Percentiles rank a stretch among this genome's conserved stretches.
Conservation (phyloP, 1,140 invertebrate genomes). For the Daktulosphaira vitifoliae region DNA sequence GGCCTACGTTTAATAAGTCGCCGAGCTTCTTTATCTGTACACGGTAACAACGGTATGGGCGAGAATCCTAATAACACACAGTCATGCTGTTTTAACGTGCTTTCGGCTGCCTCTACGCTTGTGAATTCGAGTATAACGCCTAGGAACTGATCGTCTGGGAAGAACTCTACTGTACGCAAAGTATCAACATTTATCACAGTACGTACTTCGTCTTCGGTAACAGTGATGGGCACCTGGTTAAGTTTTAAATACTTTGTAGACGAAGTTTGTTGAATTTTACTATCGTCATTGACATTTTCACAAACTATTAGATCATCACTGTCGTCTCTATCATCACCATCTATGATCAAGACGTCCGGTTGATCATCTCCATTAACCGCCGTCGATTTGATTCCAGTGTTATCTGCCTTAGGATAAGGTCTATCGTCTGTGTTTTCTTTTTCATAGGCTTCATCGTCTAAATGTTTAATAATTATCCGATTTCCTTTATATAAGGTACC, state of each 20-base stretch:
- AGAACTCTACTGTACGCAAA: background rate
- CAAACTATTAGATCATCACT: background rate
- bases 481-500: background rate
- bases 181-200: background rate
- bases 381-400: background rate
- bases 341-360: background rate
- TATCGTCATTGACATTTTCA: background rate
- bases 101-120: background rate
- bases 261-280: background rate
- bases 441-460: conserved; percentile 17
- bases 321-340: background rate
- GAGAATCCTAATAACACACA: conserved; percentile 12
- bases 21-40: background rate
- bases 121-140: background rate
- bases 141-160: conserved; percentile 6
- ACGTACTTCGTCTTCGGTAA: background rate
- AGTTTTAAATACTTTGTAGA: conserved; percentile 2
- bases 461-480: background rate
- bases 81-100: background rate
- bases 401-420: background rate
- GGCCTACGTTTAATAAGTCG: background rate
- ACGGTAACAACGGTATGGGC: background rate
- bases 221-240: conserved; percentile 14
- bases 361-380: background rate
- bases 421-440: conserved; percentile 11